Percentiles rank a stretch among this genome's conserved stretches.
phyloP scores from a whole-genome alignment of 2,888 invertebrate species.

The Polydrusus cervinus region DNA sequence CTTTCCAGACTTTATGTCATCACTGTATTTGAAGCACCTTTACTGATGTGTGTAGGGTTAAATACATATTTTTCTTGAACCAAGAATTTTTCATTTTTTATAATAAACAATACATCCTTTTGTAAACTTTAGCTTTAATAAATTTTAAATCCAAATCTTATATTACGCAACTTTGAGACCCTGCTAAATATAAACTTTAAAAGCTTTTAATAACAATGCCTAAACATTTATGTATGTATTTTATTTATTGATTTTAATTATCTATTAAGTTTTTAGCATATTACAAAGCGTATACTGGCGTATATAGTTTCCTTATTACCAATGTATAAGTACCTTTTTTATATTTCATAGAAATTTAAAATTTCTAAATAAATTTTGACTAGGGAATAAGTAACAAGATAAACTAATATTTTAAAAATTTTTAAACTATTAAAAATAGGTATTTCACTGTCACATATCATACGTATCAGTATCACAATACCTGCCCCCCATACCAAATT shows the following conservation, averaged over 20 bases:
- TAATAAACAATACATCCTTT: background rate
- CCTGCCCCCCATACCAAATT: too few species aligned
- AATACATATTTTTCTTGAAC: too few species aligned
- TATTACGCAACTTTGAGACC: slow-evolving; percentile 57
- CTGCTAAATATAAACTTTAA: slow-evolving; percentile 63
- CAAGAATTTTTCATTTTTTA: background rate
- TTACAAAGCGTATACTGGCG: background rate
- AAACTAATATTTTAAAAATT: too few species aligned
- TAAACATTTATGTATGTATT: slow-evolving; percentile 60
- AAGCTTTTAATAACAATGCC: slow-evolving; percentile 61
- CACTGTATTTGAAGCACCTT: too few species aligned
- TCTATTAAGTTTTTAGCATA: slow-evolving; percentile 48
- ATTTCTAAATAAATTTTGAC: too few species aligned
- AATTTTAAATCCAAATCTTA: slow-evolving; percentile 45
- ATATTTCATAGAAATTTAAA: background rate
- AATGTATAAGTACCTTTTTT: background rate
- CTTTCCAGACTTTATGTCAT: too few species aligned
- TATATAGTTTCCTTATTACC: slow-evolving; percentile 11
- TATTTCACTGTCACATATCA: too few species aligned
- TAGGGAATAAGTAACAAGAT: too few species aligned
- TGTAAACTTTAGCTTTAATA: background rate
- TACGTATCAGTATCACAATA: too few species aligned
- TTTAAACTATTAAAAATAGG: too few species aligned
- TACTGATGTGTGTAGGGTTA: too few species aligned
- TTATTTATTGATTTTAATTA: slow-evolving; percentile 53